These are phyloP conservation scores for Ammodytes marinus DNA, from an alignment of 2,113 vertebrate species.

Conservation along the genomic window DNA sequence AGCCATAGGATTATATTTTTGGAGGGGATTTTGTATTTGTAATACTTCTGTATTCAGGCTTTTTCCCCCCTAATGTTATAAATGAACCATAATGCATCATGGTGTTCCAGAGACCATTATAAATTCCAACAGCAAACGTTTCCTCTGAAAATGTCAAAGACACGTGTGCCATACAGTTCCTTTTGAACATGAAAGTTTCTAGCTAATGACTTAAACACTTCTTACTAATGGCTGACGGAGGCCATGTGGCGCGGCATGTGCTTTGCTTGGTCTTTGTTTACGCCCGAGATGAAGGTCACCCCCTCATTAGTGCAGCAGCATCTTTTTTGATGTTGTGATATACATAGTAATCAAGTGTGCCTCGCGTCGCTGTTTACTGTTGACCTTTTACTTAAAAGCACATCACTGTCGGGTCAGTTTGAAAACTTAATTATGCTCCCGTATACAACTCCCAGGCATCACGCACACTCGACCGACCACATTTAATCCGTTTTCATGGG, in stretches of 20 bases:
- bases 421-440: slow-evolving; percentile 78
- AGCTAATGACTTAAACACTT: slow-evolving; percentile 45
- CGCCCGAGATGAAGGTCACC: slow-evolving; percentile 74
- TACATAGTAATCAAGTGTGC: slow-evolving; percentile 77
- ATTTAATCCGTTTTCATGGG: slow-evolving; percentile 73
- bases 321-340: slow-evolving; percentile 80
- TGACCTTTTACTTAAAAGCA: slow-evolving; percentile 81
- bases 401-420: slow-evolving; percentile 71
- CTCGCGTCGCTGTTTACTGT: slow-evolving; percentile 68
- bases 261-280: slow-evolving; percentile 73
- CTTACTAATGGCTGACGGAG: slow-evolving; percentile 56
- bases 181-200: slow-evolving; percentile 41
- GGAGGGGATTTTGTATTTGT: neutral
- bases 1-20: neutral
- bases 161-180: slow-evolving; percentile 1
- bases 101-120: neutral
- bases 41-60: neutral
- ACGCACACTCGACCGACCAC: slow-evolving; percentile 64
- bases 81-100: neutral
- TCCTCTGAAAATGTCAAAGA: slow-evolving; percentile 41
- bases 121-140: slow-evolving; percentile 1
- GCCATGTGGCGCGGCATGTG: slow-evolving; percentile 53
- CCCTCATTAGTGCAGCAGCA: slow-evolving; percentile 77
- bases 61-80: neutral
- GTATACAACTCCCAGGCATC: slow-evolving; percentile 69